These are phyloP conservation scores for Lepidurus packardi DNA, from an alignment of 1,140 invertebrate species.

Conservation along the genomic window DNA sequence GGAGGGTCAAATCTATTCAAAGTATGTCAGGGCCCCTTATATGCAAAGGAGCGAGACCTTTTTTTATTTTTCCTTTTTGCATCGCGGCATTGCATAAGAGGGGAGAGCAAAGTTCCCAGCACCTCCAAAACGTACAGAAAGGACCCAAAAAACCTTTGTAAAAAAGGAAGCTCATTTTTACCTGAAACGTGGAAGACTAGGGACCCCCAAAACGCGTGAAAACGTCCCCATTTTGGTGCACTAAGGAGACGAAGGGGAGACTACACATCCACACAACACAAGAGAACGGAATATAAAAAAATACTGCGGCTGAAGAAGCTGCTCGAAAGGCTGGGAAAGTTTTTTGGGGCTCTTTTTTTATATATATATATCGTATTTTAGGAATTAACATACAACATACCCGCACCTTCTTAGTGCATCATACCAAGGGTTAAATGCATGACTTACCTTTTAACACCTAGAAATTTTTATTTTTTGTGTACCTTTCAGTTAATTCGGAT, in stretches of 20 bases:
- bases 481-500: neutral
- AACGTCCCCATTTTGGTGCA: neutral
- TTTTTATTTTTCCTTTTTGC: neutral
- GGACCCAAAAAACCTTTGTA: neutral
- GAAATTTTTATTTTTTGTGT: neutral
- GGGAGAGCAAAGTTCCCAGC: neutral
- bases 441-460: neutral
- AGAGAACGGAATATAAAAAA: neutral
- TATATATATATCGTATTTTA: neutral
- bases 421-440: neutral
- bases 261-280: neutral
- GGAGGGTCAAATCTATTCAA: neutral
- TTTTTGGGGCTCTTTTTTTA: neutral
- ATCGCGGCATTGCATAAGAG: constrained; percentile 1
- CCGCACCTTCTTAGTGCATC: neutral
- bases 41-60: neutral
- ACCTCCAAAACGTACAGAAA: neutral
- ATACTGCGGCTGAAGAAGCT: neutral
- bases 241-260: neutral
- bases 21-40: constrained; percentile 14
- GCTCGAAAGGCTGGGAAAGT: neutral
- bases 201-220: neutral
- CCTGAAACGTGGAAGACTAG: constrained; percentile 6
- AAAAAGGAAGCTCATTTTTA: neutral
- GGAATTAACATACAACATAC: neutral